A percentile compares a stretch with the other conserved stretches of the same genome.
Conservation (phyloP, 2,888 invertebrate genomes). For the Dasypogon diadema region DNA sequence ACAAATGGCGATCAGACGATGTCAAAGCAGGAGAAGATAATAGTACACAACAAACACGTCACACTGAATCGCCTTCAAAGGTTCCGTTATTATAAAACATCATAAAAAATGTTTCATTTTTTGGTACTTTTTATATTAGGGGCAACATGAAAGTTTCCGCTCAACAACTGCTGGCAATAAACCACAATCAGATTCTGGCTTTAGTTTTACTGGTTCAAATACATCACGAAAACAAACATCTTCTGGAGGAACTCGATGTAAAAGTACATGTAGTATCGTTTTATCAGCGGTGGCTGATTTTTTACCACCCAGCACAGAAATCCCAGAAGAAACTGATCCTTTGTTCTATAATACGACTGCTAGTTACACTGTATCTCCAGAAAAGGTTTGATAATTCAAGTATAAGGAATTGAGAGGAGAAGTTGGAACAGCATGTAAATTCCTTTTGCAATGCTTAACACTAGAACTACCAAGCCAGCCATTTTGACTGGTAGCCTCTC, state of each 20-base stretch:
- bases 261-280: slow-evolving; percentile 78
- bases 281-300: slow-evolving; percentile 71
- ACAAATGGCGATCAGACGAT: slow-evolving; percentile 71
- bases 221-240: slow-evolving; percentile 60
- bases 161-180: slow-evolving; percentile 62
- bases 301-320: slow-evolving; percentile 59
- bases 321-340: slow-evolving; percentile 61
- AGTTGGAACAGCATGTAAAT: too few relatives aligned
- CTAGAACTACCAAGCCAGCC: too few relatives aligned
- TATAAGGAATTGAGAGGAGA: background rate
- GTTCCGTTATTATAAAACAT: too few relatives aligned
- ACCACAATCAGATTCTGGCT: slow-evolving; percentile 69
- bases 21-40: slow-evolving; percentile 68
- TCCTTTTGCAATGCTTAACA: too few relatives aligned
- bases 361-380: slow-evolving; percentile 63
- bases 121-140: slow-evolving; percentile 29
- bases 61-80: slow-evolving; percentile 4
- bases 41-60: slow-evolving; percentile 64
- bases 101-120: slow-evolving; percentile 1
- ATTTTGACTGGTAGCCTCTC: too few relatives aligned
- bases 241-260: slow-evolving; percentile 69
- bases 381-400: slow-evolving; percentile 60
- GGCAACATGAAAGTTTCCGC: slow-evolving; percentile 63
- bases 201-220: slow-evolving; percentile 70
- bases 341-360: slow-evolving; percentile 65